Percentiles rank a stretch among this genome's conserved stretches.
These are phyloP conservation scores for Alitta virens DNA, from an alignment of 2,888 invertebrate genomes.

Conservation along the genomic window DNA sequence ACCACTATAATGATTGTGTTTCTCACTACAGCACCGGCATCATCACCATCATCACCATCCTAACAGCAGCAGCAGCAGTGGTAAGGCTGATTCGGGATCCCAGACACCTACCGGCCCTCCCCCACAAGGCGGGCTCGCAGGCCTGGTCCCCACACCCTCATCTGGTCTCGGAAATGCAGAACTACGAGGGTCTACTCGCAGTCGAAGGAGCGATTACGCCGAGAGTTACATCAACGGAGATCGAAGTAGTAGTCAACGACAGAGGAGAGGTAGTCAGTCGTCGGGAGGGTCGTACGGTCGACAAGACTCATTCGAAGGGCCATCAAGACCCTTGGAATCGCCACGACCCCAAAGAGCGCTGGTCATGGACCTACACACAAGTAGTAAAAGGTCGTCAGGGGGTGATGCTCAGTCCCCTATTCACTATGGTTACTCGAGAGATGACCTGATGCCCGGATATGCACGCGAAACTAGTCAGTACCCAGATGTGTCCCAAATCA, in stretches of 20 bases:
- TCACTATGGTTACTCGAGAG: constrained; percentile 22
- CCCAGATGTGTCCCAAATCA: constrained; percentile 33
- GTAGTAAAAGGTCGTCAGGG: constrained; percentile 13
- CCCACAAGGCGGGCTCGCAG: constrained; percentile 16
- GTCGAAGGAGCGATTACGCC: not conserved
- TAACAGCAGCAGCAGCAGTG: constrained; percentile 1
- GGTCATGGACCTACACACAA: constrained; percentile 10
- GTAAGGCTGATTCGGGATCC: too few relatives aligned
- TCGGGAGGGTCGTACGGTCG: constrained; percentile 40
- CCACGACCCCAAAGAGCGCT: constrained; percentile 9
- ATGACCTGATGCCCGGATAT: constrained; percentile 21
- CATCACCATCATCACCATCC: constrained; percentile 50
- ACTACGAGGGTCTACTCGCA: too few relatives aligned
- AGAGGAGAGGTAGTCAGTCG: constrained; percentile 46
- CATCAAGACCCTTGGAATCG: constrained; percentile 22
- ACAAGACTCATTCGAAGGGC: constrained; percentile 41
- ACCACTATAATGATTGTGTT: not conserved
- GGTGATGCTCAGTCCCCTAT: not conserved
- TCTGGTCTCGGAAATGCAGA: too few relatives aligned
- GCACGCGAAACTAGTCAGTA: constrained; percentile 18
- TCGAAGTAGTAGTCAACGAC: constrained; percentile 7
- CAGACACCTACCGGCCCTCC: constrained; percentile 9
- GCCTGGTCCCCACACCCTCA: constrained; percentile 6
- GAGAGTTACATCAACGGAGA: constrained; percentile 14
- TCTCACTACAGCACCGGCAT: constrained; percentile 28